Evolutionary conservation across 1,140 invertebrate species (phyloP), one percentile per base, ranked within the genome.

Genomic region (Papilio glaucus): DNA sequence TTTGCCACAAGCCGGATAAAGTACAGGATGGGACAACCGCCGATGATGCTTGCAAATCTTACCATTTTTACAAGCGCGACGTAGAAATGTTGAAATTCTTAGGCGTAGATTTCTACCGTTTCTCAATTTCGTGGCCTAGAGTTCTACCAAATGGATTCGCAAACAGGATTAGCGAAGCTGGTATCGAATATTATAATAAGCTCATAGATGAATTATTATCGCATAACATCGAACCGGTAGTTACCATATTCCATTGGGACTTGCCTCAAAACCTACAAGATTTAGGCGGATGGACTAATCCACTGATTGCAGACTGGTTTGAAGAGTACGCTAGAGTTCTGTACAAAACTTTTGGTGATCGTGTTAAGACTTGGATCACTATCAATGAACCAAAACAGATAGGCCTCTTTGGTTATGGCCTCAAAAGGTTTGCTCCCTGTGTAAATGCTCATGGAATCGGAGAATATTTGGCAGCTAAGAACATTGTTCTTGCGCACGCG

Each of bases 21-120:
- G 85, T 95, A 7, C 77, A 73, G 4, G 93, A 95, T 71, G 79
- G 83, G 15, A 79, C 83, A n/a, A 85, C 71, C 26, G 95, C 94
- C 0, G 95, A 96, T 78, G 84, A 95, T 15, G 94, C 95, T 0
- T 94, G 94, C 80, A 94, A 96, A 82, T 96, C 95, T 21, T 96
- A 94, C 77, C 78, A 94, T 57, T 89, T 91, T 65, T 94, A 93
- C 76, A 83, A 92, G 79, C 90, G 94, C 70, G 94, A 95, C 77
- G 86, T 95, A 9, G 71, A 85, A 68, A 84, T 94, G 74, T 60
- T 94, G 3, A 94, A 93, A 75, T 83, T 93, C 38, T 80, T 94
- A n/a, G 93, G 93, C 6, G 93, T 90, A 1, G 80, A 94, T 38
- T 89, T 91, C 70, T 95, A 95, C 77, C 88, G 95, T 61, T 95